Conservation (phyloP, 2,113 vertebrate genomes). For the Propithecus coquereli region DNA sequence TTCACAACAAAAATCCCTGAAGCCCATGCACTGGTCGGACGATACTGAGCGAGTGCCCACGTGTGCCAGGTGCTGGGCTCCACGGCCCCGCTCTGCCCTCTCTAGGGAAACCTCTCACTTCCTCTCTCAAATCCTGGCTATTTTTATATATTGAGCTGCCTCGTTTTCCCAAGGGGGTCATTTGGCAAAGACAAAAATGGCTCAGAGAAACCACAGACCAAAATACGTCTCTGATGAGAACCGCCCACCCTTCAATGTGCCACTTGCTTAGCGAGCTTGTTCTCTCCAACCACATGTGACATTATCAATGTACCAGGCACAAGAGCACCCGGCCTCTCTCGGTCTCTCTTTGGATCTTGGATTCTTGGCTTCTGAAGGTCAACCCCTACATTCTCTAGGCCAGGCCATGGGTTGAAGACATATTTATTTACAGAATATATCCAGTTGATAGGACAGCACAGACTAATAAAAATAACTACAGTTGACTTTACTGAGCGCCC, state of each 20-base stretch:
- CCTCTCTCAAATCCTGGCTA: conserved; percentile 43
- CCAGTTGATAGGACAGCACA: neutral
- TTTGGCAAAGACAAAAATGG: conserved; percentile 71
- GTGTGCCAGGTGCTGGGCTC: neutral
- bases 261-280: neutral
- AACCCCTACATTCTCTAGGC: neutral
- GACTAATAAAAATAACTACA: neutral
- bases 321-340: neutral
- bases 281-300: neutral
- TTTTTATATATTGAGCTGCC: conserved; percentile 39
- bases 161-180: conserved; percentile 69
- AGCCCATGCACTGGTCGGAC: neutral
- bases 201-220: conserved; percentile 70
- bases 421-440: neutral
- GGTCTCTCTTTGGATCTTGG: neutral
- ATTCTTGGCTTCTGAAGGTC: neutral
- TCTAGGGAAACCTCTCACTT: conserved; percentile 47
- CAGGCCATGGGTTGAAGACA: neutral
- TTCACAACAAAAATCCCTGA: neutral
- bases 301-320: neutral
- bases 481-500: no score
- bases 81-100: neutral
- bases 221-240: conserved; percentile 46
- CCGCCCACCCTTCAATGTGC: neutral
- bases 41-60: no score